Conservation (phyloP, 2,888 invertebrate species). For the Carterocephalus palaemon region DNA sequence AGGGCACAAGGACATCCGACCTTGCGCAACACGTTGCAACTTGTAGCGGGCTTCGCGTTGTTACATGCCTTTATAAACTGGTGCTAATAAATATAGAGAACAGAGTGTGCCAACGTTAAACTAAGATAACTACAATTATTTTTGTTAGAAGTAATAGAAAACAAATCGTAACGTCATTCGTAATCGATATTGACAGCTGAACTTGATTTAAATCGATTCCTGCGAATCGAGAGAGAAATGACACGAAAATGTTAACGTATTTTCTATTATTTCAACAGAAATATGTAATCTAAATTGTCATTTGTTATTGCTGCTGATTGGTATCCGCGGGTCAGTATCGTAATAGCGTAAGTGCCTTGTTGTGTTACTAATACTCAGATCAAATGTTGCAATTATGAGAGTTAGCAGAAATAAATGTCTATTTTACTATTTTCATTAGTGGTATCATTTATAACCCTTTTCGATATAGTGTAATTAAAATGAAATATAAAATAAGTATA, state of each 20-base stretch:
- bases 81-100: slow-evolving; percentile 32
- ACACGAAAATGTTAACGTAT: not conserved
- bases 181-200: no score
- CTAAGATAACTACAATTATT: not conserved
- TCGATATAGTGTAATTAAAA: no score
- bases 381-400: slow-evolving; percentile 66
- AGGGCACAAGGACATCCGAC: no score
- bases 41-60: no score
- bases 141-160: slow-evolving; percentile 6
- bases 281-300: slow-evolving; percentile 4
- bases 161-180: no score
- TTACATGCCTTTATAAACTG: slow-evolving; percentile 27
- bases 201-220: no score
- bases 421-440: slow-evolving; percentile 78
- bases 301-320: slow-evolving; percentile 28
- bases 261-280: slow-evolving; percentile 8
- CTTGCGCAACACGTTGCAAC: not conserved
- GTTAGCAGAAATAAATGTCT: slow-evolving; percentile 75
- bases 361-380: slow-evolving; percentile 67
- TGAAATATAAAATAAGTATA: no score
- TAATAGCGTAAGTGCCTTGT: slow-evolving; percentile 56
- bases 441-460: slow-evolving; percentile 53
- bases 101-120: slow-evolving; percentile 7
- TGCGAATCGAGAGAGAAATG: no score
- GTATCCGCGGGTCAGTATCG: slow-evolving; percentile 10